These are phyloP conservation scores for Eunapius fragilis DNA, from an alignment of 37 sponge, comb jelly and placozoan species.

Conservation along the genomic window DNA sequence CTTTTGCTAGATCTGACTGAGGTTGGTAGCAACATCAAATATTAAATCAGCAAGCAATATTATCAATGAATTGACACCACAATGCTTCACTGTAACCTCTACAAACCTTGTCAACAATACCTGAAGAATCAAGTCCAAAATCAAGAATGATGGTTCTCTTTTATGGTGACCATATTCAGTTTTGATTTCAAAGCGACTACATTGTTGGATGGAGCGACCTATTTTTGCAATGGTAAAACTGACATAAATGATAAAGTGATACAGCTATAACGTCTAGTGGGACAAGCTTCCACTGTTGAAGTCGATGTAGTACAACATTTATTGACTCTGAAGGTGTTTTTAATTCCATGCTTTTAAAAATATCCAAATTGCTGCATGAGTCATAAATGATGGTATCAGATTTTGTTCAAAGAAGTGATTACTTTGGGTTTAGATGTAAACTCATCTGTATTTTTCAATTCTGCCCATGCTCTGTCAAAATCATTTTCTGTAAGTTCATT, in stretches of 20 bases:
- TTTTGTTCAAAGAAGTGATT: too few species aligned
- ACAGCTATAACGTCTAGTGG: constrained; percentile 6
- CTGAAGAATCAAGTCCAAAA: not conserved
- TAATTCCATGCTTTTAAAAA: constrained; percentile 12
- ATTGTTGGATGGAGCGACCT: constrained; percentile 6
- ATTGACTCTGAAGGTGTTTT: constrained; percentile 30
- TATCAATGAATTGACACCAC: too few species aligned
- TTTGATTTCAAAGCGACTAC: constrained; percentile 8
- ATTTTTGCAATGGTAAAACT: constrained; percentile 15
- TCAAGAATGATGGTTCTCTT: constrained; percentile 18
- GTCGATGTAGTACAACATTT: constrained; percentile 1
- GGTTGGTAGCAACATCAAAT: too few species aligned
- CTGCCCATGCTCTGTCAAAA: too few species aligned
- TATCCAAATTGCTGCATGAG: constrained; percentile 6
- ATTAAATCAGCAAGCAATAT: too few species aligned
- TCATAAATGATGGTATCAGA: constrained; percentile 1
- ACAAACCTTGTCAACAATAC: constrained; percentile 3
- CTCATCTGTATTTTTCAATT: too few species aligned
- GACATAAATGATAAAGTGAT: constrained; percentile 16
- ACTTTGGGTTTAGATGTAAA: too few species aligned
- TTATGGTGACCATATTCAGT: not conserved
- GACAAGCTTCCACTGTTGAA: constrained; percentile 22
- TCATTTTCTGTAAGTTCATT: too few species aligned
- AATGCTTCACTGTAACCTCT: too few species aligned
- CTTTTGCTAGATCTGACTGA: too few species aligned